Percentiles rank a stretch among this genome's conserved stretches.
These are phyloP conservation scores for Salvelinus namaycush DNA, from an alignment of 2,113 vertebrate genomes.

Conservation along the genomic window DNA sequence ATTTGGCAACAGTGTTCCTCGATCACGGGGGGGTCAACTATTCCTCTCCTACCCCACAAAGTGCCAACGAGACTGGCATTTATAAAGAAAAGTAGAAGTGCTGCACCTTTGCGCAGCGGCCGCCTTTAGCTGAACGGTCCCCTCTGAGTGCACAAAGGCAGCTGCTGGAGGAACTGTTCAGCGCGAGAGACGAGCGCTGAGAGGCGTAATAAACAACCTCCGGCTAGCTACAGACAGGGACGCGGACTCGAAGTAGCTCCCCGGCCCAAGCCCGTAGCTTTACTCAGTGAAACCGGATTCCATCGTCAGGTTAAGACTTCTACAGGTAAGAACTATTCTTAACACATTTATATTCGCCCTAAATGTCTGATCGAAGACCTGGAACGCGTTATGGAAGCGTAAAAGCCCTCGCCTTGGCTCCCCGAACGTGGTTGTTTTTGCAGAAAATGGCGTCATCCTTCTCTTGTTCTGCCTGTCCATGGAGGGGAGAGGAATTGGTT, in stretches of 20 bases:
- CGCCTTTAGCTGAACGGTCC: constrained; percentile 69
- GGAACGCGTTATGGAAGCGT: constrained; percentile 43
- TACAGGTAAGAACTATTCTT: constrained; percentile 65
- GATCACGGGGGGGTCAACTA: background rate
- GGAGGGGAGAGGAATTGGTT: constrained; percentile 65
- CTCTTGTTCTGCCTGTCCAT: constrained; percentile 74
- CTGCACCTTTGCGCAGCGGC: constrained; percentile 82
- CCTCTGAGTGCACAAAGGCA: constrained; percentile 79
- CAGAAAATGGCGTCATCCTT: constrained; percentile 84
- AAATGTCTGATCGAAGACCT: constrained; percentile 24
- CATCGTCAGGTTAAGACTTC: constrained; percentile 10
- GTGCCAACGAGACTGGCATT: constrained; percentile 26
- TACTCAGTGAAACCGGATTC: constrained; percentile 21
- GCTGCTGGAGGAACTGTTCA: constrained; percentile 74
- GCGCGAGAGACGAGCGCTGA: constrained; percentile 67
- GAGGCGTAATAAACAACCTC: constrained; percentile 70
- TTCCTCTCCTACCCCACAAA: constrained; percentile 12
- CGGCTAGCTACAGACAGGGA: constrained; percentile 32
- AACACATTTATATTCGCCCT: constrained; percentile 31
- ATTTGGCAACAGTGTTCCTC: constrained; percentile 36
- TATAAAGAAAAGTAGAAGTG: constrained; percentile 46
- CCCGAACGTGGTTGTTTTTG: constrained; percentile 75
- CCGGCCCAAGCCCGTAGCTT: constrained; percentile 40
- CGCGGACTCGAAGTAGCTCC: constrained; percentile 48
- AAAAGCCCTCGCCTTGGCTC: constrained; percentile 65